These are phyloP conservation scores for Diploscapter pachys DNA, from an alignment of 1,140 invertebrate species.

Conservation along the genomic window DNA sequence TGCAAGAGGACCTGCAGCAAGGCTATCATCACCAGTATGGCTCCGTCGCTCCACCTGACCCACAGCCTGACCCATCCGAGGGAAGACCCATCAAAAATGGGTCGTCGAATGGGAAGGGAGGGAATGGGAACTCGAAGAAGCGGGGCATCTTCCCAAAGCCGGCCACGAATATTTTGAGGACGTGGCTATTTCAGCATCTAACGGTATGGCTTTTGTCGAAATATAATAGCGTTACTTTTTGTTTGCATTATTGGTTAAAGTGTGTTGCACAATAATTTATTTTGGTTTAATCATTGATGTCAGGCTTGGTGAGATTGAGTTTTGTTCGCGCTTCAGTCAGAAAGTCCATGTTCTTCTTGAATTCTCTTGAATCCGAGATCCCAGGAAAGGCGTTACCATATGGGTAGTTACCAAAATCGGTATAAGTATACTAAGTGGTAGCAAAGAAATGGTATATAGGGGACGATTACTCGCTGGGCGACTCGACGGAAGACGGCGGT, in stretches of 20 bases:
- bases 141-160: conserved; percentile 98
- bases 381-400: too few relatives aligned
- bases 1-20: too few relatives aligned
- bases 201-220: conserved; percentile 76
- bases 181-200: conserved; percentile 99
- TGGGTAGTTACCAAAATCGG: too few relatives aligned
- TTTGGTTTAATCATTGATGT: conserved; percentile 6
- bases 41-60: too few relatives aligned
- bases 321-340: too few relatives aligned
- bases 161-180: conserved; percentile 97
- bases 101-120: neutral
- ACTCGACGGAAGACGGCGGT: conserved; percentile 52
- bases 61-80: too few relatives aligned
- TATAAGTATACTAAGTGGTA: too few relatives aligned
- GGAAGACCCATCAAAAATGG: neutral
- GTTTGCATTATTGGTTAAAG: neutral
- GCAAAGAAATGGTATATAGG: too few relatives aligned
- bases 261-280: conserved; percentile 10
- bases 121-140: conserved; percentile 1
- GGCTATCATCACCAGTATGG: too few relatives aligned
- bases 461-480: conserved; percentile 39
- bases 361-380: too few relatives aligned
- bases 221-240: too few relatives aligned
- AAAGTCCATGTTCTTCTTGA: too few relatives aligned
- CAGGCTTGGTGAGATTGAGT: neutral